A percentile compares a stretch with the other conserved stretches of the same genome.
Evolutionary conservation across 1,140 invertebrate species (phyloP).

Genomic region (Meteorus sp.): DNA sequence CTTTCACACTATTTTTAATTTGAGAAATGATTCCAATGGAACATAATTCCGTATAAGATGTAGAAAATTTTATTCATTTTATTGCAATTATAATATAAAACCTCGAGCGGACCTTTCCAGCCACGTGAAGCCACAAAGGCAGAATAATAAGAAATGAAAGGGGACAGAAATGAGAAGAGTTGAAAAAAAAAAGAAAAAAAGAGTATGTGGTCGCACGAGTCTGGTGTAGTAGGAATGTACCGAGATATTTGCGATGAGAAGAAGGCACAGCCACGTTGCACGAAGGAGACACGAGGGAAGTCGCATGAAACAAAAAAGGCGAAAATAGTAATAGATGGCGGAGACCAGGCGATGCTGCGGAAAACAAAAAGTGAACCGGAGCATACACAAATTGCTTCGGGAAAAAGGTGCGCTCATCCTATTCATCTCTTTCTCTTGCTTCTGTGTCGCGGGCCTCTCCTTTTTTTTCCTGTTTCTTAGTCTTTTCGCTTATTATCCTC

Average conservation of each 20-base stretch:
- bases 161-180: too few relatives aligned
- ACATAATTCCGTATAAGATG: background rate
- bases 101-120: background rate
- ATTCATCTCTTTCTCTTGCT: conserved; percentile 8
- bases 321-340: conserved; percentile 7
- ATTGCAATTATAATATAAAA: background rate
- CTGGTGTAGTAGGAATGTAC: conserved; percentile 36
- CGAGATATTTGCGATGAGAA: conserved; percentile 37
- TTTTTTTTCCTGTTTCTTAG: background rate
- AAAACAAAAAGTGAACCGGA: conserved; percentile 23
- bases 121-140: conserved; percentile 7
- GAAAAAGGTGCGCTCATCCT: conserved; percentile 30
- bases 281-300: conserved; percentile 23
- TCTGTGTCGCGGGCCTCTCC: background rate
- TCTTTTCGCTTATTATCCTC: conserved; percentile 21
- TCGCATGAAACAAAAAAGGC: conserved; percentile 23
- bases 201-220: conserved; percentile 20
- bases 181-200: background rate
- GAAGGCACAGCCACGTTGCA: conserved; percentile 13
- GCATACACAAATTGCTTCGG: conserved; percentile 43
- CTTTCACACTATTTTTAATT: too few relatives aligned
- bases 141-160: too few relatives aligned
- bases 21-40: too few relatives aligned
- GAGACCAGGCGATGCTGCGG: background rate
- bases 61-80: background rate